Evolutionary conservation across 30 jellyfish, hydroid and myxozoan species (phyloP), one percentile per base, ranked within the genome.

Genomic region (Hydra vulgaris): DNA sequence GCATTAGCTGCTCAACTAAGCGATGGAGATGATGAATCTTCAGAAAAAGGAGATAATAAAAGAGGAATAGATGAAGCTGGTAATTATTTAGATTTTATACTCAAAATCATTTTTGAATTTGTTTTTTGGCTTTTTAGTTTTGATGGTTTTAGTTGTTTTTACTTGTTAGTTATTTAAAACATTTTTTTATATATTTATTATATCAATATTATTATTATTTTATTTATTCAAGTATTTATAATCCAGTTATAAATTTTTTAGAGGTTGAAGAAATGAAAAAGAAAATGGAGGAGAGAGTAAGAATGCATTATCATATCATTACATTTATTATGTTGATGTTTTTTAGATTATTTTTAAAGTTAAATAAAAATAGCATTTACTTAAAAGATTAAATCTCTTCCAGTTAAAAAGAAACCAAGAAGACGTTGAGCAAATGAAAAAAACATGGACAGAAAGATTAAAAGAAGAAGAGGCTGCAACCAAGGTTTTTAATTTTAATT

Each of bases 251-350:
- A 1, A 1, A 68, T 66, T 67, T 76, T 81, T 55, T 73, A 89
- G 96, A 89, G 82, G 96, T 89, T 25, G 96, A 84, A 77, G 92
- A 70, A 66, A 83, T 89, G 84, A 89, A 89, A 79, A 84, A 77
- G 55, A 95, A 84, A 21, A 89, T 89, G 96, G 96, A 89, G 52
- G 96, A 89, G 53, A 89, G 95, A 88, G 96, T 88, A 80, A 71
- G 85, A 8, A 70, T 66, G 8, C n/a, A n/a, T n/a, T n/a, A n/a
- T n/a, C 5, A 12, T 40, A 40, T 40, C 61, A 40, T 40, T 3
- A 40, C 12, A 12, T 12, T 3, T 12, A n/a, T n/a, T n/a, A n/a
- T n/a, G n/a, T n/a, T n/a, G n/a, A 40, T 40, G n/a, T n/a, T n/a
- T n/a, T n/a, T n/a, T n/a, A n/a, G n/a, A n/a, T n/a, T n/a, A n/a